Conservation (phyloP, 2,797 vertebrate species). For the Threskiornis aethiopicus region DNA sequence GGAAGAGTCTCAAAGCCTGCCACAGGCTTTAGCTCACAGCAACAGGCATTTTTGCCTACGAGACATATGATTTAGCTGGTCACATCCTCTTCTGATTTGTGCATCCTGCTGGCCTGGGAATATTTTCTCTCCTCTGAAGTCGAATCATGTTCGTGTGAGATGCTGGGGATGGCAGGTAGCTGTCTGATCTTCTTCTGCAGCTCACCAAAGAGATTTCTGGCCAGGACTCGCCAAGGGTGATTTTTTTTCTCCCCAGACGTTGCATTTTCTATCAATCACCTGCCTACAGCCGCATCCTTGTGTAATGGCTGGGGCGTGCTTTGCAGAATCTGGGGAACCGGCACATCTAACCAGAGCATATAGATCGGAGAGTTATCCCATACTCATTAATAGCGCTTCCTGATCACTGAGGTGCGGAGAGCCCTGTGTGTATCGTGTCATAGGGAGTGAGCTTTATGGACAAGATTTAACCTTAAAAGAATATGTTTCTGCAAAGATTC, state of each 20-base stretch:
- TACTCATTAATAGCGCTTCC: neutral
- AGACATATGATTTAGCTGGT: accelerated
- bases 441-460: neutral
- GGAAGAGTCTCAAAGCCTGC: neutral
- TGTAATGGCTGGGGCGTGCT: neutral
- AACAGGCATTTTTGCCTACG: neutral
- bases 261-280: neutral
- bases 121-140: neutral
- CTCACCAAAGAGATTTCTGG: neutral
- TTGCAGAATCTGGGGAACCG: neutral
- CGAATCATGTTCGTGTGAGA: neutral
- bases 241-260: neutral
- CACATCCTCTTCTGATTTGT: neutral
- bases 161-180: neutral
- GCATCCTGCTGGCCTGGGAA: neutral
- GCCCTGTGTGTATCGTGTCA: neutral
- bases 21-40: neutral
- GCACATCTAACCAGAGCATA: neutral
- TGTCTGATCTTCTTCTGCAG: neutral
- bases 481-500: neutral
- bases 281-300: neutral
- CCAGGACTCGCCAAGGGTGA: neutral
- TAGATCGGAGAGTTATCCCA: neutral
- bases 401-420: accelerated
- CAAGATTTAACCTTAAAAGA: neutral